Conservation (phyloP, 2,797 vertebrate species). For the Lateolabrax maculatus region DNA sequence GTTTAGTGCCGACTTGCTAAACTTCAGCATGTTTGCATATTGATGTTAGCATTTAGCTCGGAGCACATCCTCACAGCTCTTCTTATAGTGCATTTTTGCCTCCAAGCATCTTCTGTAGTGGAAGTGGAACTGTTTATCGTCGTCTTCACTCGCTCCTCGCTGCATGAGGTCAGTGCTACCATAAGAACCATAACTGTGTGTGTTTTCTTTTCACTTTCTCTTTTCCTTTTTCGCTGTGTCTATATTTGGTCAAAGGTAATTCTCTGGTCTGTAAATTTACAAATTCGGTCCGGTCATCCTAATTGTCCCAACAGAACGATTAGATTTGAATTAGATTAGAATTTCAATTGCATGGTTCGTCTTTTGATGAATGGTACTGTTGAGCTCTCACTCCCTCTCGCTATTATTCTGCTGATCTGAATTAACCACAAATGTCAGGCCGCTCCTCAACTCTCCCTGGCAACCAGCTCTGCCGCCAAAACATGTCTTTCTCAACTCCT, state of each 20-base stretch:
- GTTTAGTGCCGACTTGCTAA: no score
- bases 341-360: not conserved
- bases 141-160: not conserved
- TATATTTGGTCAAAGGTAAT: conserved; percentile 6
- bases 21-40: not conserved
- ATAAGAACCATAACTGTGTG: not conserved
- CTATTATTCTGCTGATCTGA: conserved; percentile 46
- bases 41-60: not conserved
- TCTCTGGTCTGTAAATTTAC: not conserved
- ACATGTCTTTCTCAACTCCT: conserved; percentile 30
- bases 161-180: not conserved
- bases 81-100: not conserved
- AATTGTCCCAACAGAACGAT: not conserved
- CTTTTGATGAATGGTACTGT: conserved; percentile 31
- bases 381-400: not conserved
- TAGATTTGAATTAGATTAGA: conserved; percentile 21
- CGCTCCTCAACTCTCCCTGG: conserved; percentile 52
- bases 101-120: not conserved
- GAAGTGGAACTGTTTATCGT: no score
- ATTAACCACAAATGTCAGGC: conserved; percentile 53
- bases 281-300: not conserved
- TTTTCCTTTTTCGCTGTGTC: not conserved
- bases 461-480: conserved; percentile 49
- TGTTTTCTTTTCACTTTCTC: not conserved
- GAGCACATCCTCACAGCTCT: not conserved